These are phyloP conservation scores for Porites divaricata DNA, from an alignment of 92 coral and sea anemone species.

Conservation along the genomic window DNA sequence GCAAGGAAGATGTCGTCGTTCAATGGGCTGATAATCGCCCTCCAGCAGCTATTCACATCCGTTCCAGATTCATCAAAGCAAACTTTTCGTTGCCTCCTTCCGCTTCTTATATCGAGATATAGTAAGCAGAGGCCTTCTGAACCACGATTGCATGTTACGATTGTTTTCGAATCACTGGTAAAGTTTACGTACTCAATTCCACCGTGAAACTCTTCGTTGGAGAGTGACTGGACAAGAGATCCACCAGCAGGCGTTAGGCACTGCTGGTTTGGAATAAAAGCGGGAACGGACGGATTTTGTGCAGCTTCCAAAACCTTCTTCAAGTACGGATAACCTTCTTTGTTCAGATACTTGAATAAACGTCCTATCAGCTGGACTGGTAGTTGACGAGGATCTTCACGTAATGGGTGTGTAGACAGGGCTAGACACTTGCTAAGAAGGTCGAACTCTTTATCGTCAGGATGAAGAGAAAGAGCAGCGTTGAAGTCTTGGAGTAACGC, in stretches of 20 bases:
- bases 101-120: constrained; percentile 71
- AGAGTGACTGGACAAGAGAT: constrained; percentile 75
- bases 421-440: constrained; percentile 76
- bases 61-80: constrained; percentile 68
- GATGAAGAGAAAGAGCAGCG: constrained; percentile 59
- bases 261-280: constrained; percentile 80
- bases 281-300: constrained; percentile 73
- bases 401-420: constrained; percentile 76
- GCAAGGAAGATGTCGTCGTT: constrained; percentile 67
- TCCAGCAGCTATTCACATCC: constrained; percentile 72
- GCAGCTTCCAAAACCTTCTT: constrained; percentile 72
- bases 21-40: constrained; percentile 60
- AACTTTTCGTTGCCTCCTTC: constrained; percentile 76
- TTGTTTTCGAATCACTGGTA: constrained; percentile 31
- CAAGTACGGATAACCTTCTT: constrained; percentile 56
- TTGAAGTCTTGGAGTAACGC: constrained; percentile 79
- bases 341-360: constrained; percentile 66
- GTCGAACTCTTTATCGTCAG: constrained; percentile 80
- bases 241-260: constrained; percentile 95
- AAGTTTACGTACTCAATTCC: constrained; percentile 44
- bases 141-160: constrained; percentile 49
- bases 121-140: constrained; percentile 42
- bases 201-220: constrained; percentile 52
- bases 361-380: constrained; percentile 92
- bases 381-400: constrained; percentile 82